Evolutionary conservation across 1,140 invertebrate genomes (phyloP), one percentile per base, ranked within the genome.

Genomic region (Gonatopus flavifemur): DNA sequence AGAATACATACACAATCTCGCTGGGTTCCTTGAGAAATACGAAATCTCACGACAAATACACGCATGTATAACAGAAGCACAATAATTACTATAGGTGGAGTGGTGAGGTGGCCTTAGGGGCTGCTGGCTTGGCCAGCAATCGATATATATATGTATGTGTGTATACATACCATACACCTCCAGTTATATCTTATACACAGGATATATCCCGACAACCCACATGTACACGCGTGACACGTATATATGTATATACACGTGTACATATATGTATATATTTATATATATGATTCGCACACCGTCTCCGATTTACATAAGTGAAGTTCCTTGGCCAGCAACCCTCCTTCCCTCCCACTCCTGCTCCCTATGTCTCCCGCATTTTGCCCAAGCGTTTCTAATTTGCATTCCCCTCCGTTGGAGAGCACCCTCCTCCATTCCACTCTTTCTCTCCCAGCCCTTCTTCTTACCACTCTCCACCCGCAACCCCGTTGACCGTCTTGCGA

Each of bases 361-460:
- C 38, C 58, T 52, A 56, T 61, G 53, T 50, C 63, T 57, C 64
- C 60, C 57, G 66, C 66, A 65, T 69, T 69, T 67, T 72, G 67
- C 68, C 72, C 72, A 70, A 72, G 69, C 71, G 72, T 73, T 74
- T 78, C 71, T 77, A 78, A 77, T 77, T 77, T 77, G 72, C 74
- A 78, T 77, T 77, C 74, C 72, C 72, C 74, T 74, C 66, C 64
- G 66, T 65, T 62, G 62, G n/a, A n/a, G n/a, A n/a, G 61, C 61
- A 65, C 60, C 57, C 54, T 49, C 59, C 50, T 32, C 36, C 47
- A 35, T 33, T 45, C 28, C 40, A 44, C 53, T n/a, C 40, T 18
- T 46, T 37, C 52, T 45, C 43, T 33, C 38, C 48, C 9, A 33
- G 41, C 31, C 21, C 38, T 47, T 39, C 46, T 47, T 42, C 43